phyloP scores from a whole-genome alignment of 2,888 invertebrate species.

The Rotaria sp. region DNA sequence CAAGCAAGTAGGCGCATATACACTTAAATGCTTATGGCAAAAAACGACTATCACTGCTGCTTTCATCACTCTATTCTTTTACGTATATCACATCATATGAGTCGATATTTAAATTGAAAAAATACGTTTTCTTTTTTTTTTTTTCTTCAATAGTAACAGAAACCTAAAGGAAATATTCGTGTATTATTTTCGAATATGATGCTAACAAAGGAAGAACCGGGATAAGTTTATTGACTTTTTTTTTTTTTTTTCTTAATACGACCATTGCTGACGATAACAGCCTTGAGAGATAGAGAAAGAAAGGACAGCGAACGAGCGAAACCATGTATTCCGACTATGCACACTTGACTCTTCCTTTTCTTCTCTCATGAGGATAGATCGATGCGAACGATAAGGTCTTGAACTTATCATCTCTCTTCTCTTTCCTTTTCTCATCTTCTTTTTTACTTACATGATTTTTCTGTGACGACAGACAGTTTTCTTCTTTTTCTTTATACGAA shows the following conservation, averaged over 20 bases:
- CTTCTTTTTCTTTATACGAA: background rate
- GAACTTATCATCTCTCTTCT: conserved; percentile 18
- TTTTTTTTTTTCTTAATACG: conserved; percentile 3
- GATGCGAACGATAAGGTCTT: conserved; percentile 10
- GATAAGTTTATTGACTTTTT: background rate
- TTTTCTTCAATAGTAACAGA: background rate
- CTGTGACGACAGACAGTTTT: background rate
- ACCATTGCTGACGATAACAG: background rate
- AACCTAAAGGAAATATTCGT: background rate
- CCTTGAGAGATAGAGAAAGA: background rate
- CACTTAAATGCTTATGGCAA: background rate
- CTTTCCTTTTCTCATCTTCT: conserved; percentile 12
- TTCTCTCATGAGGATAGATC: background rate
- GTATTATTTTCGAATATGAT: background rate
- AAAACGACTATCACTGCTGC: background rate
- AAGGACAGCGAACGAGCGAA: background rate
- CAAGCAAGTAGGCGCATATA: background rate
- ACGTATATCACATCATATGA: background rate
- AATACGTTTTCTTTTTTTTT: background rate
- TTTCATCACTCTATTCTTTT: background rate
- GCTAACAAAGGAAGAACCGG: background rate
- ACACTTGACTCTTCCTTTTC: conserved; percentile 10
- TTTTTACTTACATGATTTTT: conserved; percentile 17
- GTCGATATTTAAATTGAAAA: background rate
- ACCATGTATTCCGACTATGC: background rate